phyloP scores from a whole-genome alignment of 2,113 vertebrate species.

The Rhynchopsitta pachyrhyncha region DNA sequence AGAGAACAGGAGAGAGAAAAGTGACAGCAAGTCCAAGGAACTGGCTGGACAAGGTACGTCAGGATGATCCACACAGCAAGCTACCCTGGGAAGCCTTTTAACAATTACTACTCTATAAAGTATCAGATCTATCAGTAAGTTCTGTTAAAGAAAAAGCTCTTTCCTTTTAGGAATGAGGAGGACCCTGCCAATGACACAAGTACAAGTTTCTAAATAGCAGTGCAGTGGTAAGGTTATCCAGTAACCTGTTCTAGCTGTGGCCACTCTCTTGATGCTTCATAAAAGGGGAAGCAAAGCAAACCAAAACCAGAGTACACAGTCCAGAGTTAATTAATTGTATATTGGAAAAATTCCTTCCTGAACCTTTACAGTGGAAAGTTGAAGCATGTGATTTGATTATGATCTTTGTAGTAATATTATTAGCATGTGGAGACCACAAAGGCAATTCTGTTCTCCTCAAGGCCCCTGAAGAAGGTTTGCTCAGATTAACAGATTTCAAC shows the following conservation, averaged over 20 bases:
- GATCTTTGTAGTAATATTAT: not conserved
- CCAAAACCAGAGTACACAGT: not conserved
- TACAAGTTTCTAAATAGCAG: not conserved
- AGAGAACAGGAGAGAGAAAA: not conserved
- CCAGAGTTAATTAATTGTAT: not conserved
- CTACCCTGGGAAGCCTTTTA: not conserved
- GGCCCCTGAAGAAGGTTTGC: slow-evolving; percentile 1
- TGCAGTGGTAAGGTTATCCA: not conserved
- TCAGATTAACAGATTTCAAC: slow-evolving; percentile 6
- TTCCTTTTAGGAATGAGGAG: not conserved
- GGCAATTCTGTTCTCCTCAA: slow-evolving; percentile 37
- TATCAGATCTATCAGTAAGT: not conserved
- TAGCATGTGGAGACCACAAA: slow-evolving; percentile 13
- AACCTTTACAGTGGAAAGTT: not conserved
- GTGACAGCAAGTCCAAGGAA: not conserved
- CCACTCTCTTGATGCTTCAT: not conserved
- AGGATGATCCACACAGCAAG: not conserved
- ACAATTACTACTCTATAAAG: not conserved
- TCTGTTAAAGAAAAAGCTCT: not conserved
- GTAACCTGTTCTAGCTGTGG: not conserved
- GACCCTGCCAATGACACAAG: not conserved
- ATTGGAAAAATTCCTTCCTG: not conserved
- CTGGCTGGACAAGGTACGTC: not conserved
- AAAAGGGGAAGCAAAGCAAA: not conserved
- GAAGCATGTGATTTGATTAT: slow-evolving; percentile 17